A percentile compares a stretch with the other conserved stretches of the same genome.
Conservation (phyloP, 2,113 vertebrate genomes). For the Cyanoramphus novaezelandiae region DNA sequence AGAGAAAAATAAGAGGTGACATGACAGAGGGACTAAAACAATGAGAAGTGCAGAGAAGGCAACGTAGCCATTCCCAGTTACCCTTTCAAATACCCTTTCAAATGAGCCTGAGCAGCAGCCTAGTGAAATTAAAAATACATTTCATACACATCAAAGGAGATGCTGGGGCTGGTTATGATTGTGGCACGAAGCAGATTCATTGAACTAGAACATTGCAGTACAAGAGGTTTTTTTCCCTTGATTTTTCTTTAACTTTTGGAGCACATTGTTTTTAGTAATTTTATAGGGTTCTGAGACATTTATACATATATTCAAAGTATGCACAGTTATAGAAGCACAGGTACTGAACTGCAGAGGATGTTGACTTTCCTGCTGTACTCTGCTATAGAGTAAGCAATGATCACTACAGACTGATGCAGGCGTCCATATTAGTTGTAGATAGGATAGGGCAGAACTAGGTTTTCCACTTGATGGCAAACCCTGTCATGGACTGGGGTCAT, state of each 20-base stretch:
- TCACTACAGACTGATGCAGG: background rate
- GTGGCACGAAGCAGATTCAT: background rate
- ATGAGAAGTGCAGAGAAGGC: background rate
- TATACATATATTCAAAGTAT: background rate
- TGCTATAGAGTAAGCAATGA: background rate
- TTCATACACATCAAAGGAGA: conserved; percentile 15
- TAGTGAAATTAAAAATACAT: conserved; percentile 31
- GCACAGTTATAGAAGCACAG: background rate
- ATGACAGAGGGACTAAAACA: background rate
- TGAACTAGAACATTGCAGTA: background rate
- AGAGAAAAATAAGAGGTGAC: conserved; percentile 23
- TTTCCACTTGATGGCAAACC: background rate
- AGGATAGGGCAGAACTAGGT: background rate
- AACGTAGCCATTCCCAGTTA: background rate
- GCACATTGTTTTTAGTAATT: background rate
- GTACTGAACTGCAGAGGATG: background rate
- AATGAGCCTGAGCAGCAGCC: background rate
- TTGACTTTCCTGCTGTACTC: background rate
- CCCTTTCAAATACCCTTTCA: background rate
- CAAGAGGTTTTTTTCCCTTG: background rate
- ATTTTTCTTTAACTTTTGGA: background rate
- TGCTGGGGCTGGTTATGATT: background rate
- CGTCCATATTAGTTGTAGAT: background rate
- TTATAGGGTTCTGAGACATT: background rate
- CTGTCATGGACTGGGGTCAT: fast-evolving